Conservation (phyloP, 2,797 vertebrate species). For the Muscicapa comitata region DNA sequence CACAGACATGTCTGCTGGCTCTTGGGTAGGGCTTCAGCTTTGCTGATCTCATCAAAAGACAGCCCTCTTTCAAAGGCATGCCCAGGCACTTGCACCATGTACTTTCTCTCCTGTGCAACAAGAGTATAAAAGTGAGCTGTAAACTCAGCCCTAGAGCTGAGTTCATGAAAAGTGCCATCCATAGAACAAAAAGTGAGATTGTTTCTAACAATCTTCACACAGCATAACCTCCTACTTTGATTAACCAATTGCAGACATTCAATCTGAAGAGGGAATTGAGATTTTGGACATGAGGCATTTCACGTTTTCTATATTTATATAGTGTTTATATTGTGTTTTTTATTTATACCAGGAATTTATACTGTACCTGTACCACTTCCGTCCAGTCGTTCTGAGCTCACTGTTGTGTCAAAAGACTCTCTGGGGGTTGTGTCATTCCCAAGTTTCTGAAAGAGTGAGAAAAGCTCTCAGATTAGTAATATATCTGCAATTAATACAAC, state of each 20-base stretch:
- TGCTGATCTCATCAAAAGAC: not conserved
- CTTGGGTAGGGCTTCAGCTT: not conserved
- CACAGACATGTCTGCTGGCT: not conserved
- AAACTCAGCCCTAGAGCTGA: not conserved
- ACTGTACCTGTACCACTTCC: constrained; percentile 81
- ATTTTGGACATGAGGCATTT: not conserved
- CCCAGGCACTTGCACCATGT: not conserved
- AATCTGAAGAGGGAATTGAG: not conserved
- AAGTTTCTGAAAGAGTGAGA: constrained; percentile 72
- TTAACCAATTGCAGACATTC: not conserved
- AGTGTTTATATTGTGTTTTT: too few relatives aligned
- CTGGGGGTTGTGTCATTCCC: constrained; percentile 68
- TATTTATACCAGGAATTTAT: not conserved
- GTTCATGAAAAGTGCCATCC: not conserved
- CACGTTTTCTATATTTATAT: not conserved
- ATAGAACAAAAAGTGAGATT: not conserved
- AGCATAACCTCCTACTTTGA: not conserved
- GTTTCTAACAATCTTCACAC: not conserved
- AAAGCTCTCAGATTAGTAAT: not conserved
- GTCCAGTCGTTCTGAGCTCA: constrained; percentile 81
- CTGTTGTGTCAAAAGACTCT: constrained; percentile 69
- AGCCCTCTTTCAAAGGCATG: rapidly evolving
- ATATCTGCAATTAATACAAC: not conserved
- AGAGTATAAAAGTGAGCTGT: not conserved
- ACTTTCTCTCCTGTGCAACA: not conserved